phyloP scores from a whole-genome alignment of 2,888 invertebrate genomes.

The Agrotis puta region DNA sequence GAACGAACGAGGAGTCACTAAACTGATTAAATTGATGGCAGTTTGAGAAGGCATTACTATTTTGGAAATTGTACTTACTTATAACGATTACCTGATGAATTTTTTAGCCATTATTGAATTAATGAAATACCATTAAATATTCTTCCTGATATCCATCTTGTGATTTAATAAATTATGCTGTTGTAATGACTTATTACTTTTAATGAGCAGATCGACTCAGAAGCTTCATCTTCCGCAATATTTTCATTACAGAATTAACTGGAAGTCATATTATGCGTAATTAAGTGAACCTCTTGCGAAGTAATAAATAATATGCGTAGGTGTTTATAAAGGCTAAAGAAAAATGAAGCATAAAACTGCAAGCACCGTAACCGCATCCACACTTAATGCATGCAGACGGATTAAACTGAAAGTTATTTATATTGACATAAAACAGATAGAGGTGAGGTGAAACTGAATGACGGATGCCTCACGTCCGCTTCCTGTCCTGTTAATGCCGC shows the following conservation, averaged over 20 bases:
- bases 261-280: slow-evolving; percentile 43
- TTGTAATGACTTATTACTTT: slow-evolving; percentile 42
- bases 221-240: slow-evolving; percentile 35
- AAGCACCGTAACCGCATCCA: slow-evolving; percentile 31
- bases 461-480: slow-evolving; percentile 63
- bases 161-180: slow-evolving; percentile 29
- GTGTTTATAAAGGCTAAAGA: slow-evolving; percentile 40
- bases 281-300: slow-evolving; percentile 32
- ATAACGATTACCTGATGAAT: not conserved
- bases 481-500: slow-evolving; percentile 69
- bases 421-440: slow-evolving; percentile 59
- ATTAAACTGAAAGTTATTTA: slow-evolving; percentile 63
- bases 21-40: slow-evolving; percentile 65
- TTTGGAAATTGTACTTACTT: slow-evolving; percentile 9
- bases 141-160: slow-evolving; percentile 20
- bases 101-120: not conserved
- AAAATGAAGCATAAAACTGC: slow-evolving; percentile 26
- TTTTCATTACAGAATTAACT: slow-evolving; percentile 48
- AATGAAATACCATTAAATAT: slow-evolving; percentile 17
- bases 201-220: slow-evolving; percentile 26
- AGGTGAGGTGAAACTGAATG: slow-evolving; percentile 64
- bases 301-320: slow-evolving; percentile 60
- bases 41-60: slow-evolving; percentile 42
- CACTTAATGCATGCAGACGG: slow-evolving; percentile 31
- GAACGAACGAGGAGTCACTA: slow-evolving; percentile 69